These are phyloP conservation scores for Phainopepla nitens DNA, from an alignment of 2,113 vertebrate genomes.

Conservation along the genomic window DNA sequence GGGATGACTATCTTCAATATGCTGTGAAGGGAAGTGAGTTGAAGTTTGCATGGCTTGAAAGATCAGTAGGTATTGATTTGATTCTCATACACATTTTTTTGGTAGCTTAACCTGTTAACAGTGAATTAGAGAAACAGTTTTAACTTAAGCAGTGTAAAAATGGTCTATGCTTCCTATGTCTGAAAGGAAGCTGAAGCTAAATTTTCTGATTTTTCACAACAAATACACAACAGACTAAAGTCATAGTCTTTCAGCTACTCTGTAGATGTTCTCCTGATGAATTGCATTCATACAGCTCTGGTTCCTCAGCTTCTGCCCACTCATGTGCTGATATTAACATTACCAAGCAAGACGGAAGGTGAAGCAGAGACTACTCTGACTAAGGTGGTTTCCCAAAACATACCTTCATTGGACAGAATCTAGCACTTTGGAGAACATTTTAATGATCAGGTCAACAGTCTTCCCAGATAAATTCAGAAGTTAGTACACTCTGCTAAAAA, in stretches of 20 bases:
- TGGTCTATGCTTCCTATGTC: neutral
- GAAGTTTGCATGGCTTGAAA: neutral
- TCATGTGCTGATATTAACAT: neutral
- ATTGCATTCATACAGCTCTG: neutral
- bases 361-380: neutral
- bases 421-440: neutral
- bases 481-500: neutral
- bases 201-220: neutral
- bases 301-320: neutral
- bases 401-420: neutral
- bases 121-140: neutral
- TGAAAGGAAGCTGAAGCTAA: neutral
- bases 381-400: neutral
- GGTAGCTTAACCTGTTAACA: neutral
- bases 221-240: neutral
- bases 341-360: neutral
- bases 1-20: neutral
- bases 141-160: neutral
- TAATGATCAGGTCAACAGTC: neutral
- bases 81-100: neutral
- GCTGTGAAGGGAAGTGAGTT: neutral
- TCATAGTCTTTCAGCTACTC: neutral
- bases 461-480: neutral
- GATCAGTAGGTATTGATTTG: neutral
- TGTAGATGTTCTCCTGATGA: neutral